Evolutionary conservation across 2,113 vertebrate species (phyloP).

Genomic region (Holacanthus passer): DNA sequence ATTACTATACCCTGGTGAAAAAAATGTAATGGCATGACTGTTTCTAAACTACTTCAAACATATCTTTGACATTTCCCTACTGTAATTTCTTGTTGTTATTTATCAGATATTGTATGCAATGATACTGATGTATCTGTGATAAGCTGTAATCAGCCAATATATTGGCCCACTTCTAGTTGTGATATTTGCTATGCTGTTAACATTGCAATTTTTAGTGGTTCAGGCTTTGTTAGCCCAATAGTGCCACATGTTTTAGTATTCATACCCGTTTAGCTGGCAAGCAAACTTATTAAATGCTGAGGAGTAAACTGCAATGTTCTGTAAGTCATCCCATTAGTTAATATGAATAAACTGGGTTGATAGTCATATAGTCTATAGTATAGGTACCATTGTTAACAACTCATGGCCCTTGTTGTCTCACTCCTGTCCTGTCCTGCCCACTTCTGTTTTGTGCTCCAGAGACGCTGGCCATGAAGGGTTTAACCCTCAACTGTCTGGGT

Average conservation of each 20-base stretch:
- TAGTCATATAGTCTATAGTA: no score
- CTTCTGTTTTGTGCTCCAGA: conserved; percentile 11
- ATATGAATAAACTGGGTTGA: neutral
- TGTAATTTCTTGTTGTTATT: neutral
- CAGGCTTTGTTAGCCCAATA: neutral
- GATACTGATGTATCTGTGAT: neutral
- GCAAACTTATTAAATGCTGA: neutral
- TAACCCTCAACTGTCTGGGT: conserved; percentile 40
- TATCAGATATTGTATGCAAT: neutral
- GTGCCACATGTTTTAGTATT: neutral
- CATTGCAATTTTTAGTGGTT: neutral
- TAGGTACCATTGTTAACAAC: neutral
- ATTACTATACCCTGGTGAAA: no score
- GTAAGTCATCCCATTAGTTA: neutral
- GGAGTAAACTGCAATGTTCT: neutral
- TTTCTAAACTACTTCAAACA: neutral
- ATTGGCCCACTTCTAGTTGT: neutral
- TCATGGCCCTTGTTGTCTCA: neutral
- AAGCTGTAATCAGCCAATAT: neutral
- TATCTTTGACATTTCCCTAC: neutral
- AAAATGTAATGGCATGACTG: no score
- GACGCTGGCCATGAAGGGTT: conserved; percentile 37
- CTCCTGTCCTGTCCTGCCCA: neutral
- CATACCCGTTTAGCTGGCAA: neutral
- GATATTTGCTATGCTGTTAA: neutral